Conservation (phyloP, 2,888 invertebrate species). For the Acanthacorydalis orientalis region DNA sequence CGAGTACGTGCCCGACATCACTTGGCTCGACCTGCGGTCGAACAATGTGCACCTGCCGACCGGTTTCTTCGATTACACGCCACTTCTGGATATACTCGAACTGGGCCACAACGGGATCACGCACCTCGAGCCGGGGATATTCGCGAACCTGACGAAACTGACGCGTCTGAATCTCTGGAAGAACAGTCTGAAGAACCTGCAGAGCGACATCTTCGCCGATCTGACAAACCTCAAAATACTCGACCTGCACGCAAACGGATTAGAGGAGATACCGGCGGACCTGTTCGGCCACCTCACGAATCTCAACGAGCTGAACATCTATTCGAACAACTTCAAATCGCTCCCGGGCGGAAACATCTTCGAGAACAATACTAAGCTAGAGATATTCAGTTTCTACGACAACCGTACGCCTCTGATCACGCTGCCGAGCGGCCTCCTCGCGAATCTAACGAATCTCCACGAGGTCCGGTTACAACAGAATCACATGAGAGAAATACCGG, state of each 20-base stretch:
- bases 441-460: constrained; percentile 36
- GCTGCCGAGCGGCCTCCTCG: constrained; percentile 40
- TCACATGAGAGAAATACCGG: constrained; percentile 36
- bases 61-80: constrained; percentile 14
- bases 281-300: constrained; percentile 43
- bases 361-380: constrained; percentile 13
- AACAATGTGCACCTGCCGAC: constrained; percentile 8
- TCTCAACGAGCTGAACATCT: constrained; percentile 45
- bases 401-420: constrained; percentile 38
- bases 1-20: constrained; percentile 38
- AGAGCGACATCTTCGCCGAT: constrained; percentile 42
- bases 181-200: constrained; percentile 46
- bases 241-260: constrained; percentile 48
- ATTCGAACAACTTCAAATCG: constrained; percentile 45
- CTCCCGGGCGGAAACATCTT: constrained; percentile 40
- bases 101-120: constrained; percentile 48
- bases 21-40: constrained; percentile 9
- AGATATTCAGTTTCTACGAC: constrained; percentile 34
- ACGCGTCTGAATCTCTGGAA: constrained; percentile 48
- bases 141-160: constrained; percentile 41
- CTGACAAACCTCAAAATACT: constrained; percentile 43
- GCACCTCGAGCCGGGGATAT: constrained; percentile 39
- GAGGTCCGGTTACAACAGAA: constrained; percentile 33
- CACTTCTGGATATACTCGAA: constrained; percentile 38
- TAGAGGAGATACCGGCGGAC: constrained; percentile 40